Percentiles rank a stretch among this genome's conserved stretches.
Evolutionary conservation across 2,113 vertebrate genomes (phyloP).

Genomic region (Caranx melampygus): DNA sequence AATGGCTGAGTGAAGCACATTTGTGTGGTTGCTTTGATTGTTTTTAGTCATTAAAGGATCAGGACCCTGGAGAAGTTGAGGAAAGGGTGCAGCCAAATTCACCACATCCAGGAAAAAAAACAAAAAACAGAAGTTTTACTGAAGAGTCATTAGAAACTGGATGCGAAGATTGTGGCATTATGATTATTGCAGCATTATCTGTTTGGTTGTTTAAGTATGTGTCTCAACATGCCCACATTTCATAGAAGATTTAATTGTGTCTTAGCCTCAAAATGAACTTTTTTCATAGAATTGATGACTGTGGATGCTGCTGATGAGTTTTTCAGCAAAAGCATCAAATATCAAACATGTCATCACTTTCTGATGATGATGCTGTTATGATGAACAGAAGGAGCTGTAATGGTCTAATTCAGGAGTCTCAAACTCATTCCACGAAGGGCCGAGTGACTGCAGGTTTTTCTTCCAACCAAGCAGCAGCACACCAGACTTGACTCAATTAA

Average conservation of each 20-base stretch:
- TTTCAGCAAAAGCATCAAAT: neutral
- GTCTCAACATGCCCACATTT: neutral
- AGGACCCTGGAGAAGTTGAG: slow-evolving; percentile 37
- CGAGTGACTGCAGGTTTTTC: too few relatives aligned
- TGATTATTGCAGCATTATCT: neutral
- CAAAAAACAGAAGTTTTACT: neutral
- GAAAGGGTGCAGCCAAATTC: slow-evolving; percentile 22
- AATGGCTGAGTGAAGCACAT: slow-evolving; percentile 73
- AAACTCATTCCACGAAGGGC: too few relatives aligned
- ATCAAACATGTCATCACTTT: neutral
- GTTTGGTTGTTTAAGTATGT: neutral
- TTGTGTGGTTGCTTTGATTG: slow-evolving; percentile 68
- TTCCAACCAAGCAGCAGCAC: too few relatives aligned
- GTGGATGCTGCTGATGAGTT: neutral
- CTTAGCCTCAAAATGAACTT: neutral
- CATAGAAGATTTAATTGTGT: neutral
- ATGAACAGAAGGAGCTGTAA: neutral
- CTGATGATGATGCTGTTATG: neutral
- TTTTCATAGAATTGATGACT: neutral
- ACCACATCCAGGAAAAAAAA: slow-evolving; percentile 17
- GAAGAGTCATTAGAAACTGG: neutral
- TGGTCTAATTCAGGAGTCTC: too few relatives aligned
- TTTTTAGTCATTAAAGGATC: slow-evolving; percentile 64
- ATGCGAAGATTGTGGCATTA: neutral
- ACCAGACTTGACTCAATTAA: too few relatives aligned